These are phyloP conservation scores for Thymelicus acteon DNA, from an alignment of 2,888 invertebrate species.

Conservation along the genomic window DNA sequence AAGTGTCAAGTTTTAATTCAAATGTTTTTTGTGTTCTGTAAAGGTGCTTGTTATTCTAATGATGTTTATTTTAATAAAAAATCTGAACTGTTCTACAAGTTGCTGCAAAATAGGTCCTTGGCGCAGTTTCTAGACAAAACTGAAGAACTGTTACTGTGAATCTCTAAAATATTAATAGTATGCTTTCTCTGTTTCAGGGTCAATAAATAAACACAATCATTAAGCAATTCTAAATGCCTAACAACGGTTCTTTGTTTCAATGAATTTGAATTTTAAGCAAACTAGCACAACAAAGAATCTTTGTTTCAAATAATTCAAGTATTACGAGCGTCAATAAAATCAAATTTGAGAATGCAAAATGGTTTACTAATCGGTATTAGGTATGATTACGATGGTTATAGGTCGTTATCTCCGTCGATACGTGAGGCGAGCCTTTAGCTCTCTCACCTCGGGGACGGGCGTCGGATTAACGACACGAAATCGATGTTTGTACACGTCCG, in stretches of 20 bases:
- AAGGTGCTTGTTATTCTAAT: not conserved
- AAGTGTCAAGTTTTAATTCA: constrained; percentile 4
- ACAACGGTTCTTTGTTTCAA: not conserved
- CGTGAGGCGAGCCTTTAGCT: constrained; percentile 75
- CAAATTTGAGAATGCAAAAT: constrained; percentile 27
- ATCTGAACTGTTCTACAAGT: no score
- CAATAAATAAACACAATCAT: not conserved
- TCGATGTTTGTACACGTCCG: constrained; percentile 84
- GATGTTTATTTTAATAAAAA: not conserved
- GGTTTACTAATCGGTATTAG: constrained; percentile 37
- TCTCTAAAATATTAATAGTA: not conserved
- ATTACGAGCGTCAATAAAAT: constrained; percentile 20
- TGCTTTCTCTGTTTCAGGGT: no score
- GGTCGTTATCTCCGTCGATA: constrained; percentile 70
- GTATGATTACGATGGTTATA: constrained; percentile 68
- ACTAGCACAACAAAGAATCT: not conserved
- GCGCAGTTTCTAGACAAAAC: no score
- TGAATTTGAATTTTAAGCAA: not conserved
- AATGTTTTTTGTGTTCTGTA: not conserved
- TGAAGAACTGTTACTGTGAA: not conserved
- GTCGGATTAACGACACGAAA: constrained; percentile 80
- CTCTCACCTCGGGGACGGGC: constrained; percentile 72
- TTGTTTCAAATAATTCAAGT: constrained; percentile 10
- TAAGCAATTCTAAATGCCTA: not conserved
- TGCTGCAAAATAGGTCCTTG: no score